These are phyloP conservation scores for Gastrophryne carolinensis DNA, from an alignment of 2,797 vertebrate species.

Conservation along the genomic window DNA sequence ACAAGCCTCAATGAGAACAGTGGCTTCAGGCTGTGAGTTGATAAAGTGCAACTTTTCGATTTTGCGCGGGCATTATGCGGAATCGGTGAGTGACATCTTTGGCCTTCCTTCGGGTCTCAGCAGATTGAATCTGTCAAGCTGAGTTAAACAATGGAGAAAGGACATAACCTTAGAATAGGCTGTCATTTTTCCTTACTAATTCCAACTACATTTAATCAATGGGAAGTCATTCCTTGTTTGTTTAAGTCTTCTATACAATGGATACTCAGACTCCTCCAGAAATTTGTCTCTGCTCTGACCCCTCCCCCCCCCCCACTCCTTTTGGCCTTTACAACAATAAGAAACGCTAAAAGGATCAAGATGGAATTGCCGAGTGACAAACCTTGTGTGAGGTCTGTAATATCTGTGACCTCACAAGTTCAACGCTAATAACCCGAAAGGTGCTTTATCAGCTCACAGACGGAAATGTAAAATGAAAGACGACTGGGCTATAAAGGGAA, in stretches of 20 bases:
- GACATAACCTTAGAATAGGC: constrained; percentile 75
- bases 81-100: constrained; percentile 72
- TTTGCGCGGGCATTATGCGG: constrained; percentile 69
- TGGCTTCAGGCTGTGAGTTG: constrained; percentile 80
- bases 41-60: constrained; percentile 82
- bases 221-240: constrained; percentile 84
- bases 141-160: constrained; percentile 81
- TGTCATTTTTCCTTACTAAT: constrained; percentile 76
- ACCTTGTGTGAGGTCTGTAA: neutral
- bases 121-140: constrained; percentile 86
- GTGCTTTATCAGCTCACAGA: constrained; percentile 45
- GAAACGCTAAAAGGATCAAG: constrained; percentile 53
- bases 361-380: constrained; percentile 52
- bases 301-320: constrained; percentile 57
- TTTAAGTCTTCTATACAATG: constrained; percentile 71
- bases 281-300: constrained; percentile 62
- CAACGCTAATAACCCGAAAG: constrained; percentile 50
- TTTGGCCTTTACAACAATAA: constrained; percentile 56
- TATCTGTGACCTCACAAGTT: constrained; percentile 39
- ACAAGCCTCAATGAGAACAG: constrained; percentile 71
- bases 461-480: neutral
- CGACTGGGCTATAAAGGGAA: too few relatives aligned
- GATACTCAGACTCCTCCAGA: constrained; percentile 66
- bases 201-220: constrained; percentile 88
- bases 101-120: constrained; percentile 72